Evolutionary conservation across 2,797 vertebrate species (phyloP), one percentile per base, ranked within the genome.

Genomic region (Austrolebias charrua): DNA sequence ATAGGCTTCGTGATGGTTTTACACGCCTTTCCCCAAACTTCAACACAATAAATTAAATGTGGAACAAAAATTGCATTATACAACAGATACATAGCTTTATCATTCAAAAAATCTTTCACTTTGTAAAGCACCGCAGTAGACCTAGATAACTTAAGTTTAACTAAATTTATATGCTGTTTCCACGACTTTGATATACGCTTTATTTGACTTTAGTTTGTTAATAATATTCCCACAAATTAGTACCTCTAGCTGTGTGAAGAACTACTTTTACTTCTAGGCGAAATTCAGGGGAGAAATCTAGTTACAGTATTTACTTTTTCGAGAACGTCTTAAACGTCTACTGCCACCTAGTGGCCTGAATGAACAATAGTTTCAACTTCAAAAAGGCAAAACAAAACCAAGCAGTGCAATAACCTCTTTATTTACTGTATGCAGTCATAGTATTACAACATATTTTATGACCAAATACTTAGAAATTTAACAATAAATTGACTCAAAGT

Each of bases 371-470:
- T 24, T 24, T 24, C 24, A 14, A 54, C 12, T 53, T 8, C 10
- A 18, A 43, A 52, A 31, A 47, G 13, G 4, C 7, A 12, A 3
- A 24, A 6, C 57, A 56, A 54, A 52, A 55, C 47, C 49, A 59
- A 15, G 45, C 64, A 58, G 44, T 78, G 46, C 24, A 83, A 84
- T 87, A 75, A 88, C 65, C 81, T 80, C 80, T 92, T 86, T 92
- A 91, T 93, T 90, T 72, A 86, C 80, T 66, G 79, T 75, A 86
- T 88, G 88, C 82, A 80, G 85, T 88, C 78, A 81, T 84, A 84
- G 81, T 91, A 89, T 86, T 85, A 86, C 83, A 90, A 80, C 73
- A 86, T 77, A 59, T 71, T 78, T 76, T 81, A 8, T 70, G 69
- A 79, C 66, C 82, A 83, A 87, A 79, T 47, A 61, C 53, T 73